Base-by-base conservation (phyloP, 1,140 invertebrate species). In the Atta cephalotes region DNA sequence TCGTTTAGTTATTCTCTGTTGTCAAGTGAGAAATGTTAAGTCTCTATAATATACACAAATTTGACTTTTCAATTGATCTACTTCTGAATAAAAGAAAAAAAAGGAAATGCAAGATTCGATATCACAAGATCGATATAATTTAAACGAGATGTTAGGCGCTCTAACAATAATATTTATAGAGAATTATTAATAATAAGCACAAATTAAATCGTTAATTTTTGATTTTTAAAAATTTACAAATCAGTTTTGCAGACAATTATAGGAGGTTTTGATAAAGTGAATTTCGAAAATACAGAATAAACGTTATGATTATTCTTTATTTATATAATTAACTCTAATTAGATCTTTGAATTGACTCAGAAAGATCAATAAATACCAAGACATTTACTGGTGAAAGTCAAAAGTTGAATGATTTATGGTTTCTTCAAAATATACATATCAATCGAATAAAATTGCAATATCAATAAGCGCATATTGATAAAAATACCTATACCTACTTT, bases 41-140 rank as follows among this genome's bases (percentile, higher is more conserved):
- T 77, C 53, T 9, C 16, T 18, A 12, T 28, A 28, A 51, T 51
- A 39, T 21, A 62, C 16, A 45, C 7, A 62, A 62, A 49, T 77
- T 77, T 77, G 74, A 77, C 74, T 21, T 77, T 62, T 77, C 31
- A 62, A 60, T 39, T 62, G 56, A 77, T 77, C 35, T 77, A 60
- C 56, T 77, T 62, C n/a, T 62, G 56, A 39, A 62, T 21, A 45
- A 76, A 60, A 62, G 9, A 45, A 45, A 45, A 56, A 31, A 77
- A 14, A 6, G 35, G n/a, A 62, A 62, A 62, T 2, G 9, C 3
- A 35, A 77, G 56, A 77, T 77, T 77, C 7, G n/a, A 77, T 45
- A 60, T 28, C 14, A 35, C 7, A 35, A 25, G 7, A 77, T 77
- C 74, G n/a, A 76, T 56, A 53, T 72, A 7, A 12, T 21, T 35